Base-by-base conservation (phyloP, 1,140 invertebrate species). In the Ruditapes philippinarum region DNA sequence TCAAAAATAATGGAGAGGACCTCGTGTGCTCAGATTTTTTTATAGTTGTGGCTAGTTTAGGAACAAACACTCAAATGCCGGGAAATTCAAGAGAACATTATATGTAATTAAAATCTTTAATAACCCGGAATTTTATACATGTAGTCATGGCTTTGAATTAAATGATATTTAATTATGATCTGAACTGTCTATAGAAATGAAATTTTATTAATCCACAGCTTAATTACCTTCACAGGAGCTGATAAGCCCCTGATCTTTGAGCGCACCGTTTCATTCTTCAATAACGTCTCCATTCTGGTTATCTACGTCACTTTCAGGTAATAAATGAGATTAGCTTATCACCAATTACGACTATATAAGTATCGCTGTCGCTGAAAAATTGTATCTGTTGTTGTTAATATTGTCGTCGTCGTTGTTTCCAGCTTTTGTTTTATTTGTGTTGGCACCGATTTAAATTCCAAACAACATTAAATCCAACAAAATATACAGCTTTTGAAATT, bases 231-330 rank as follows among this genome's bases (percentile, higher is more conserved):
- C 14, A 89, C 87, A 19, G 78, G 87, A 19, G 79, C 42, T 9
- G 87, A 89, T 60, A 89, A 73, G 22, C 87, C 70, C 25, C 57
- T 68, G 57, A 89, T 89, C 57, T 89, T 89, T 0, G 78, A 38
- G 14, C 87, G 87, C 42, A 89, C 87, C 12, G 45, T 19, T 22
- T 81, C 62, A n/a, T 89, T 89, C 40, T 89, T 89, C 79, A 89
- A 40, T 12, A 89, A 42, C n/a, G 22, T 49, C 79, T 89, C 87
- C 87, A 89, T 89, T 65, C 51, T 80, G 38, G 11, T 33, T 40
- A 4, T 28, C 7, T 62, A 3, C n/a, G 7, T n/a, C 3, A 22
- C 51, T 19, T 19, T n/a, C 12, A 65, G 25, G n/a, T n/a, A n/a
- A 60, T n/a, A 14, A 28, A 5, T n/a, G 57, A 12, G n/a, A n/a